phyloP scores from a whole-genome alignment of 1,140 invertebrate genomes.

The Drosophila carrolli region DNA sequence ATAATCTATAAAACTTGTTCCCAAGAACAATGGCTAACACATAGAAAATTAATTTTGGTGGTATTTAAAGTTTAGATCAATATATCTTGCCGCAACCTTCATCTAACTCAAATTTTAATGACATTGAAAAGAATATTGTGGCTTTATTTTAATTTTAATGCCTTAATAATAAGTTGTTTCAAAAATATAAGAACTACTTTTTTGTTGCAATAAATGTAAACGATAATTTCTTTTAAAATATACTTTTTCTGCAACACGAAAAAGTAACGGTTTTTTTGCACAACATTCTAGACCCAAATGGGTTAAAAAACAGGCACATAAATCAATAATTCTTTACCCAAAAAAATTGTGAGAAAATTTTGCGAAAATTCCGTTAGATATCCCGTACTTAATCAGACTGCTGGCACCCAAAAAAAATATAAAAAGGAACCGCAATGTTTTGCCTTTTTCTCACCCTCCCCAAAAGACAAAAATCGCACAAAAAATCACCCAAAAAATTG shows the following conservation, averaged over 20 bases:
- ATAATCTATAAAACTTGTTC: not conserved
- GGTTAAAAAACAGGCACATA: constrained; percentile 41
- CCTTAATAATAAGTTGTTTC: too few relatives aligned
- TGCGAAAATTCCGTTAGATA: constrained; percentile 71
- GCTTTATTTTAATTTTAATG: too few relatives aligned
- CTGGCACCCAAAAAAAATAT: constrained; percentile 43
- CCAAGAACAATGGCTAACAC: too few relatives aligned
- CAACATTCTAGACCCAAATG: constrained; percentile 1
- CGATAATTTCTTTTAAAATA: too few relatives aligned
- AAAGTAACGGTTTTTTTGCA: constrained; percentile 22
- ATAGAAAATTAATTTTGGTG: too few relatives aligned
- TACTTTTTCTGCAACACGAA: not conserved
- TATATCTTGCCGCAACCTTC: too few relatives aligned
- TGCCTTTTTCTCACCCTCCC: constrained; percentile 46
- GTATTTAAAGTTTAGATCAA: too few relatives aligned
- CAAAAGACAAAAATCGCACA: constrained; percentile 42
- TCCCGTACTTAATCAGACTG: constrained; percentile 62
- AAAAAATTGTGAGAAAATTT: constrained; percentile 70
- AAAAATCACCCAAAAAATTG: constrained; percentile 55
- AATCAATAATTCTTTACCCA: constrained; percentile 15
- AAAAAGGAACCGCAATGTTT: constrained; percentile 58
- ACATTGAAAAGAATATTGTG: too few relatives aligned
- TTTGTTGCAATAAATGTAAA: too few relatives aligned
- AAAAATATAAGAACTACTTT: too few relatives aligned
- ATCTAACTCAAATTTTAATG: too few relatives aligned